Evolutionary conservation across 2,888 invertebrate species (phyloP).

Genomic region (Philereme transversata): DNA sequence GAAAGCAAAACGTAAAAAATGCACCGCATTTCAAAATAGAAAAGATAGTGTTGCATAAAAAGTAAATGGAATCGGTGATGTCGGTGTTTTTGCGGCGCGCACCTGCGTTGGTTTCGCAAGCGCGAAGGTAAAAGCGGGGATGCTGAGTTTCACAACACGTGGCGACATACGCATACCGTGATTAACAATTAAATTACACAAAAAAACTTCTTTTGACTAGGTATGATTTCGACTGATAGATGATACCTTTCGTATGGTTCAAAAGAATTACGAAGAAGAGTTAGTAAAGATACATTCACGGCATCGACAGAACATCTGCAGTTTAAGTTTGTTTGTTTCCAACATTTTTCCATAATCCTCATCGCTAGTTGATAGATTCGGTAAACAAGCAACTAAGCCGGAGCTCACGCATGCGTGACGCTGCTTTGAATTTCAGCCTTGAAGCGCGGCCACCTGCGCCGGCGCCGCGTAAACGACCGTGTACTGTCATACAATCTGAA

Average conservation of each 20-base stretch:
- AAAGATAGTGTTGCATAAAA: slow-evolving; percentile 75
- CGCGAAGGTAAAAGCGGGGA: slow-evolving; percentile 82
- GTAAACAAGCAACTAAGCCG: slow-evolving; percentile 58
- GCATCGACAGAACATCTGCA: neutral
- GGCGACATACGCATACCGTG: slow-evolving; percentile 59
- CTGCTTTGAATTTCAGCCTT: slow-evolving; percentile 84
- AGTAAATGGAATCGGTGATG: slow-evolving; percentile 76
- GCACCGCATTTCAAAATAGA: slow-evolving; percentile 31
- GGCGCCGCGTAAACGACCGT: slow-evolving; percentile 85
- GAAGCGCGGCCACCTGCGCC: slow-evolving; percentile 85
- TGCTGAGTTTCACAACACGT: slow-evolving; percentile 79
- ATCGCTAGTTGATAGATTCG: slow-evolving; percentile 19
- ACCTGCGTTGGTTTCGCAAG: slow-evolving; percentile 85
- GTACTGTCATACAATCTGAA: slow-evolving; percentile 82
- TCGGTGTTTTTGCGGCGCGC: slow-evolving; percentile 80
- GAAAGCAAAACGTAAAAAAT: slow-evolving; percentile 1
- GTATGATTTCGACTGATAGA: neutral
- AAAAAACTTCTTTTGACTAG: slow-evolving; percentile 2
- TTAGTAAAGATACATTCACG: no score
- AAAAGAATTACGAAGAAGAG: no score
- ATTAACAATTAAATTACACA: slow-evolving; percentile 29
- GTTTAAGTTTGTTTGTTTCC: neutral
- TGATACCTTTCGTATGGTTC: neutral
- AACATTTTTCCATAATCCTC: slow-evolving; percentile 8
- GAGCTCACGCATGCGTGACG: slow-evolving; percentile 80